Evolutionary conservation across 2,888 invertebrate species (phyloP), one percentile per base, ranked within the genome.

Genomic region (Chymomyza procnemis): DNA sequence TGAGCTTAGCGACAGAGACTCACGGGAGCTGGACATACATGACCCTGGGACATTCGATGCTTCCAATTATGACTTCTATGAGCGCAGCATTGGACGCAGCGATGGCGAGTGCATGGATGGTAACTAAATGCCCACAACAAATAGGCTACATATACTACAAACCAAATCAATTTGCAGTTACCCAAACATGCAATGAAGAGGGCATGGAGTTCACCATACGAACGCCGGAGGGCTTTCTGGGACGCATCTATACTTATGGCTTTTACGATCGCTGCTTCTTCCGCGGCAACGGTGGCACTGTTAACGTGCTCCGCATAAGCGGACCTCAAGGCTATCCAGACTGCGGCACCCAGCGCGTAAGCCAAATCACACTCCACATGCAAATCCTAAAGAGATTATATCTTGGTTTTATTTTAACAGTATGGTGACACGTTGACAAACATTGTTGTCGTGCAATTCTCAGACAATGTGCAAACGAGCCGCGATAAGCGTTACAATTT

Each of bases 341-440:
- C 91, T 97, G 97, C 91, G 97, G 97, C 56, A 97, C 97, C 2
- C 96, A 96, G 89, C 92, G 95, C 90, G 96, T 96, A 82, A 81
- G 82, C 71, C 61, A 61, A 48, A 0, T 6, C n/a, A 16, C 16
- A 41, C 34, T 12, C 34, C 1, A 3, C 34, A 41, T 41, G 34
- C 34, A 41, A 41, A 41, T 41, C 34, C 34, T 21, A 61, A 59
- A 41, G 54, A n/a, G 59, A 63, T 58, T 41, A 41, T 46, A 61
- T 72, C 46, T 64, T 30, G 1, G 19, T 19, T 50, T 19, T 50
- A 18, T 16, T 50, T 50, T 8, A 91, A 90, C n/a, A 96, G 96
- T 97, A 96, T 85, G 97, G 96, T 4, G 97, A 97, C 87, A 96
- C 97, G 4, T 95, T 97, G 94, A 97, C 97, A 68, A 97, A 97